Base-by-base conservation (phyloP, 1,140 invertebrate species). In the Platyura marginata region DNA sequence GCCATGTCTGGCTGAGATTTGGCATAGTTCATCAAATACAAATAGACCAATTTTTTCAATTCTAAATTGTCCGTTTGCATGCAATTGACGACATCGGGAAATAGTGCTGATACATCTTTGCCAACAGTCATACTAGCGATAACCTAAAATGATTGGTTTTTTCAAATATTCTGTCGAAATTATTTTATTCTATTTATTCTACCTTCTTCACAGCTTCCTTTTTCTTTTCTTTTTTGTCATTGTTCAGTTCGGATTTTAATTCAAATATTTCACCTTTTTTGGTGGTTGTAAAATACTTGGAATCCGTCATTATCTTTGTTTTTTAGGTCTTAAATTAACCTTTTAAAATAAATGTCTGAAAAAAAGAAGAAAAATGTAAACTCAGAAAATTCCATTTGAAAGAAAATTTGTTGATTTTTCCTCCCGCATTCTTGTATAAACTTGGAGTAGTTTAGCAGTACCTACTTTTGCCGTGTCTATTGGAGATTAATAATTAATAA, bases 1-100 rank as follows among this genome's bases (percentile, higher is more conserved):
- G 96, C 95, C 86, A 98, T 94, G 61, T 99, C 96, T 9, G 96
- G 96, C 64, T 99, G 96, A 51, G 90, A 97, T 64, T 99, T 99
- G 40, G 96, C 96, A 70, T 99, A 99, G 64, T 99, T 99, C 96
- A 99, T 99, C 43, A 99, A 66, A 62, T 99, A 99, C 16, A 99
- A 69, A 60, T 99, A 99, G 1, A 99, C 96, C 32, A 99, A 69
- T 57, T 99, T 99, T 69, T 99, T 99, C 49, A 99, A 64, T 65
- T 99, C 96, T 58, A 99, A 69, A 67, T 99, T 99, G 61, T 99
- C 96, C 8, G 96, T 99, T 66, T 99, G 96, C 94, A 99, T 99
- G 60, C 96, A 99, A 62, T 99, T 99, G 20, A 99, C 91, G 21
- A 99, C 96, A 66, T 99, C 95, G 6, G 96, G 93, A 63, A 99